phyloP scores from a whole-genome alignment of 2,797 vertebrate species.

The Poeciliopsis turneri region DNA sequence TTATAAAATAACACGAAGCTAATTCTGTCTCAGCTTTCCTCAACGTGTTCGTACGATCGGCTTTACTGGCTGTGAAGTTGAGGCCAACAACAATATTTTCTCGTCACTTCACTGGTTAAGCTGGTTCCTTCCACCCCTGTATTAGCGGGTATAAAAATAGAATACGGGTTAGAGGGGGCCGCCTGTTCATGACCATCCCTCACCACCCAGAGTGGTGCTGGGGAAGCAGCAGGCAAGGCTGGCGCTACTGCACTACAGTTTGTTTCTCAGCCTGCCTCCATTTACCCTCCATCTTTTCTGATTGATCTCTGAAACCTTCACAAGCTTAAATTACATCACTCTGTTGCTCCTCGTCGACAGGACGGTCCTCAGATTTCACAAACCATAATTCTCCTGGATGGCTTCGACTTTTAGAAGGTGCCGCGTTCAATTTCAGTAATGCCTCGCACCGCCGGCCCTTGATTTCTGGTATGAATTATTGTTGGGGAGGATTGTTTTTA shows the following conservation, averaged over 20 bases:
- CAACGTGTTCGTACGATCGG: constrained; percentile 11
- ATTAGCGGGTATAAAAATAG: constrained; percentile 71
- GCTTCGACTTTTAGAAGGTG: constrained; percentile 73
- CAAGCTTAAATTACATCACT: constrained; percentile 76
- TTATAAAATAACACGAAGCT: constrained; percentile 33
- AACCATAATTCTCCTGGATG: constrained; percentile 74
- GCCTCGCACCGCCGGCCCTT: constrained; percentile 31
- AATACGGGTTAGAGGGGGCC: constrained; percentile 46
- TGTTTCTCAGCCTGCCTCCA: constrained; percentile 40
- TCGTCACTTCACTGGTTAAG: constrained; percentile 47
- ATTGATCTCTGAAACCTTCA: constrained; percentile 73
- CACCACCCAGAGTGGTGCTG: constrained; percentile 62
- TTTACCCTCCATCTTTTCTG: constrained; percentile 40
- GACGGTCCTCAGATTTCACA: constrained; percentile 60
- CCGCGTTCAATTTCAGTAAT: constrained; percentile 75
- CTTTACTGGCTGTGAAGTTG: constrained; percentile 46
- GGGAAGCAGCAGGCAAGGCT: constrained; percentile 60
- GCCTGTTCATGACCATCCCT: constrained; percentile 66
- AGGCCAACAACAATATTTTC: constrained; percentile 65
- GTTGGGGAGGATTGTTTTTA: constrained; percentile 53
- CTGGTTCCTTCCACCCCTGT: constrained; percentile 38
- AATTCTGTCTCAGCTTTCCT: constrained; percentile 30
- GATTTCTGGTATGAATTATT: constrained; percentile 75
- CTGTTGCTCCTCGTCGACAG: constrained; percentile 57
- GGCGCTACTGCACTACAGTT: constrained; percentile 37